These are phyloP conservation scores for Phortica variegata DNA, from an alignment of 1,140 invertebrate species.

Conservation along the genomic window DNA sequence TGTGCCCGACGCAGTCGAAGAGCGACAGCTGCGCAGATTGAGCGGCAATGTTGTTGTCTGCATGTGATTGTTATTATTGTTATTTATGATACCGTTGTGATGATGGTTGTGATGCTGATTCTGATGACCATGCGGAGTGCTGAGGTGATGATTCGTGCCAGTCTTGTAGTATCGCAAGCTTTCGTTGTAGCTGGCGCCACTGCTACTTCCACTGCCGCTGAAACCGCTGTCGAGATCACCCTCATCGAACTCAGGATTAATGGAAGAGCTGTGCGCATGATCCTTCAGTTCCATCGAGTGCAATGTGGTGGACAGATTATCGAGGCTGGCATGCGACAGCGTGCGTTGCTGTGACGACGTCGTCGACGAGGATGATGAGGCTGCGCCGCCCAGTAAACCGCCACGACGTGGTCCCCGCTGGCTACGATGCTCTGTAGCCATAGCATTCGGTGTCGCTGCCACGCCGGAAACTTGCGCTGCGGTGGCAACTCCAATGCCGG, in stretches of 20 bases:
- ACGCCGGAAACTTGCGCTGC: constrained; percentile 58
- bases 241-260: constrained; percentile 64
- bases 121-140: constrained; percentile 8
- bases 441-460: constrained; percentile 54
- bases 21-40: constrained; percentile 45
- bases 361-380: constrained; percentile 20
- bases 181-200: constrained; percentile 73
- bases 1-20: constrained; percentile 45
- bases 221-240: constrained; percentile 78
- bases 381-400: constrained; percentile 38
- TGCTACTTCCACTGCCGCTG: constrained; percentile 70
- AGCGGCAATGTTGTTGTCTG: constrained; percentile 41
- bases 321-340: constrained; percentile 57
- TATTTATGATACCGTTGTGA: background rate
- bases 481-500: background rate
- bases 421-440: constrained; percentile 57
- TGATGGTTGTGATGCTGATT: constrained; percentile 13
- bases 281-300: constrained; percentile 68
- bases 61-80: constrained; percentile 15
- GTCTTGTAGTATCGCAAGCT: constrained; percentile 61
- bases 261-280: constrained; percentile 62
- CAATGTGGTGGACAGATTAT: constrained; percentile 63
- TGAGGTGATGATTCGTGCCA: constrained; percentile 16
- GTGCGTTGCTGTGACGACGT: constrained; percentile 20
- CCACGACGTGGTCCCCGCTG: constrained; percentile 31